Evolutionary conservation across 2,113 vertebrate species (phyloP), one percentile per base, ranked within the genome.

Genomic region (Colinus virginianus): DNA sequence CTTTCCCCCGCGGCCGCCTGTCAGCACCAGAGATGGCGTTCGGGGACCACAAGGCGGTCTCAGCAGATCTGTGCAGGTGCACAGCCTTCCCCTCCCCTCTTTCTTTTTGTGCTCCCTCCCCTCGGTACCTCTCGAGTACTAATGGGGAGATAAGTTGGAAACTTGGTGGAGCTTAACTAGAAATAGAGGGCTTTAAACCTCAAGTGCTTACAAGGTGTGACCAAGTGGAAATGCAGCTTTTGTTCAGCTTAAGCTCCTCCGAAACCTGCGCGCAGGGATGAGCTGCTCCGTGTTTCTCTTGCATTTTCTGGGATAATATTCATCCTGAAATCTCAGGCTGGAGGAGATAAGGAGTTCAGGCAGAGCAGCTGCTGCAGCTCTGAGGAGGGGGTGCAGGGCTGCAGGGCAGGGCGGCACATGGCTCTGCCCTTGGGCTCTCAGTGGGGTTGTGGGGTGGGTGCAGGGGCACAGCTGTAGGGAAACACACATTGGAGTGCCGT

Each of bases 161-260:
- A 96, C 74, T 90, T 77, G 62, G 81, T 94, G 96, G 96, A 96
- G 94, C 97, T 97, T 95, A 95, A 93, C 85, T 74, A 77, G 93
- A 94, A 95, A 95, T 93, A 88, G 81, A 94, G 90, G 83, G 80
- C 25, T 96, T 95, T 97, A 96, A 95, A 96, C 92, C 94, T 96
- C 84, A 94, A 96, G 86, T 92, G 90, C 62, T 96, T 96, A 96
- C 92, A 93, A 96, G 95, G 94, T 95, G 93, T 97, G 97, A 97
- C 94, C 95, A 97, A 96, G 91, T 94, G 88, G 93, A 97, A 97
- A 97, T 95, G 75, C 90, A 94, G 90, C 92, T 91, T 97, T 96
- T 96, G 94, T 97, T 97, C 80, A 34, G 75, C 86, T 89, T 97
- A 97, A 96, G 94, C 92, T 88, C 61, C 79, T 94, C 70, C 13